Percentiles rank a stretch among this genome's conserved stretches.
phyloP scores from a whole-genome alignment of 2,113 vertebrate genomes.

The Cheilinus undulatus region DNA sequence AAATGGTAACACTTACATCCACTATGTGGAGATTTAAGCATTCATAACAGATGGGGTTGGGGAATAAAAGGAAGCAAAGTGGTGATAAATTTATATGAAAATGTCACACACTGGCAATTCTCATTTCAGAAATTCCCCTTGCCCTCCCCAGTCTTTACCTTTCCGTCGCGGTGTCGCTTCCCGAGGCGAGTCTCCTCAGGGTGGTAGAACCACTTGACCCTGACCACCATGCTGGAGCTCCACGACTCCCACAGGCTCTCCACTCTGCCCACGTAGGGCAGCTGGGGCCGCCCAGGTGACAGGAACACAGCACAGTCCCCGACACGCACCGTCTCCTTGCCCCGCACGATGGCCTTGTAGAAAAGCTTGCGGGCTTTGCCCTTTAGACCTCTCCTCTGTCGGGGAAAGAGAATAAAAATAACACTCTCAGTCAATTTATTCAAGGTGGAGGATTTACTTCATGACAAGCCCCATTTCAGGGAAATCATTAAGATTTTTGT shows the following conservation, averaged over 20 bases:
- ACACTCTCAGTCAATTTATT: conserved; percentile 30
- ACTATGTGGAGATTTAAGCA: conserved; percentile 21
- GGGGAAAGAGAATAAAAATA: conserved; percentile 36
- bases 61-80: conserved; percentile 27
- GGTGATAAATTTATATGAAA: conserved; percentile 39
- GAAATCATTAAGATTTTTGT: conserved; percentile 8
- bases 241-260: conserved; percentile 99
- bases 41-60: conserved; percentile 21
- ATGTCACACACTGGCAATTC: conserved; percentile 31
- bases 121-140: conserved; percentile 6
- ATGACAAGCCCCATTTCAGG: conserved; percentile 5
- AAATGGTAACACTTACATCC: conserved; percentile 28
- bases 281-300: conserved; percentile 94
- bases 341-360: conserved; percentile 97
- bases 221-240: conserved; percentile 99
- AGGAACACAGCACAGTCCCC: conserved; percentile 98
- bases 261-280: conserved; percentile 97
- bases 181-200: conserved; percentile 97
- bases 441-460: conserved; percentile 22
- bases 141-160: conserved; percentile 83
- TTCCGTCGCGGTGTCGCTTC: conserved; percentile 94
- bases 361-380: conserved; percentile 97
- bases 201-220: conserved; percentile 99
- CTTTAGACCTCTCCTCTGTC: conserved; percentile 95
- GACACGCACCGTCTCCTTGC: conserved; percentile 92